A percentile compares a stretch with the other conserved stretches of the same genome.
phyloP scores from a whole-genome alignment of 30 jellyfish, hydroid and myxozoan species.

The Nemopilema nomurai region DNA sequence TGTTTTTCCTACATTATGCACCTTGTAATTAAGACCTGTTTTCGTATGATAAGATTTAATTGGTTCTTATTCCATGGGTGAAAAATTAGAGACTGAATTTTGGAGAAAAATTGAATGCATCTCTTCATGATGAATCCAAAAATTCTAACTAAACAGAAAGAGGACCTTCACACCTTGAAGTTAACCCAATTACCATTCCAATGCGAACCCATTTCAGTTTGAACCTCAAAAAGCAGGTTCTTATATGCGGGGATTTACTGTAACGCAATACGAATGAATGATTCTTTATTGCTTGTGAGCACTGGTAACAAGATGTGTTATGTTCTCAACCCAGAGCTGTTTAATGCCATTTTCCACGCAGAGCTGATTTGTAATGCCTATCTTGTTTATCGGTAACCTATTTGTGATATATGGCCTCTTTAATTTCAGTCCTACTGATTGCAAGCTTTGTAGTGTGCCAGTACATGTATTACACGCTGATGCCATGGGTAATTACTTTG shows the following conservation, averaged over 20 bases:
- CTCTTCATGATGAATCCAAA: neutral
- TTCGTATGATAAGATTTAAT: neutral
- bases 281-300: too few relatives aligned
- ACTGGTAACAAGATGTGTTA: too few relatives aligned
- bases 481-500: slow-evolving; percentile 90
- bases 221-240: neutral
- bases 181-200: neutral
- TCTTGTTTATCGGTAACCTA: too few relatives aligned
- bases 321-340: too few relatives aligned
- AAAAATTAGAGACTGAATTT: neutral
- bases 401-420: neutral
- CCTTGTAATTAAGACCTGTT: neutral
- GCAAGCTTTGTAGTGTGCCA: slow-evolving; percentile 80
- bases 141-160: neutral
- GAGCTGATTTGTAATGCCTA: neutral
- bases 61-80: neutral
- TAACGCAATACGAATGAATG: too few relatives aligned
- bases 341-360: too few relatives aligned
- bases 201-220: neutral
- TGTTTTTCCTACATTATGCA: neutral
- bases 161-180: neutral
- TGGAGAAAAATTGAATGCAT: too few relatives aligned
- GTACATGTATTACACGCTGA: slow-evolving; percentile 75
- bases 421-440: slow-evolving; percentile 65
- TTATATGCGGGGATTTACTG: neutral